Base-by-base conservation (phyloP, 2,888 invertebrate genomes). In the Cephus rjabovi region DNA sequence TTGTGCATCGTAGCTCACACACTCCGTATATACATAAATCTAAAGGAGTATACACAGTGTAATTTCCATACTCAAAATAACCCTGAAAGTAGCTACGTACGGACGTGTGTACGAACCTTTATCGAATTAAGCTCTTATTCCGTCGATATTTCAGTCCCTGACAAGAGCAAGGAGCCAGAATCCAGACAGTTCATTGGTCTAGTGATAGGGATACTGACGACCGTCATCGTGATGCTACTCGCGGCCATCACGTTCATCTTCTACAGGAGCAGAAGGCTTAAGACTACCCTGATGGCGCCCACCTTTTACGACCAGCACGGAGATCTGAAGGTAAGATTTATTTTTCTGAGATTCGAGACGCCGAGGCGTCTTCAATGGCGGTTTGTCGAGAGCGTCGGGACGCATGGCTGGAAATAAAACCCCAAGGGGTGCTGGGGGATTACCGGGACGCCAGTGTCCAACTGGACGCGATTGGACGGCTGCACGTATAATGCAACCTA, bases 161-260 rank as follows among this genome's bases (percentile, higher is more conserved):
- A 92, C 93, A 93, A 91, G 92, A 89, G 87, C 84, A 90, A 94
- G 88, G 93, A 93, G 87, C 92, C 93, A 80, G 93, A 93, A 86
- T 93, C 93, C 82, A 94, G 93, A 89, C 93, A 93, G 81, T 93
- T 94, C 91, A 94, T 95, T 85, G 95, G 95, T 82, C 92, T 94
- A 85, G 93, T 95, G 87, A 95, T 95, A 86, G 95, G 95, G 75
- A 93, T 95, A 78, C 93, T 96, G 86, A 94, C 95, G 73, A 95
- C 95, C 76, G 95, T 96, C 86, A 95, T 96, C 87, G 92, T 96
- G 82, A 92, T 96, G 87, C 93, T 96, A 79, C 93, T 95, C 82
- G 94, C 94, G 74, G 94, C 95, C 81, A 95, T 96, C 89, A 92
- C 94, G 83, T 94, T 96, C 91, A 95, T 96, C 91, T 94, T 95